Evolutionary conservation across 2,113 vertebrate genomes (phyloP), one percentile per base, ranked within the genome.

Genomic region (Pao palembangensis): DNA sequence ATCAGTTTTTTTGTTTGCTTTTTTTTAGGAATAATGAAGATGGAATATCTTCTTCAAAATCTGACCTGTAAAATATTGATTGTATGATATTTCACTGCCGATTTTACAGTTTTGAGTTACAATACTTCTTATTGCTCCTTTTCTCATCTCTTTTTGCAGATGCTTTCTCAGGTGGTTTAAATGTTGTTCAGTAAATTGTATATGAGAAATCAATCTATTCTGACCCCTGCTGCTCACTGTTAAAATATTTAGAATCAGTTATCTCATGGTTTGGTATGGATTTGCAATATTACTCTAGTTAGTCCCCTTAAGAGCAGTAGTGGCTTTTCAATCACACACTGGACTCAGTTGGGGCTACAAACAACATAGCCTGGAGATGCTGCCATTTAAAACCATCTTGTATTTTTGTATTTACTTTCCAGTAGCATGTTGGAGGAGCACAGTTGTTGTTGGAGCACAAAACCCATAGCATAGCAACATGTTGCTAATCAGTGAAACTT

Each of bases 161-260:
- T 38, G 61, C 58, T 57, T 19, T 48, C 47, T 43, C 21, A 31
- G 13, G 47, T 18, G 6, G 13, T 69, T 64, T 67, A 60, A 49
- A 69, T 69, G 74, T 74, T 62, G 16, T 75, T 70, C 71, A 58
- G 61, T 59, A 70, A 73, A 78, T 69, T 75, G 71, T 83, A 64
- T 76, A 38, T 31, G 71, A 64, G 63, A 81, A 83, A 86, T 86
- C 71, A 59, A 87, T 87, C 70, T 65, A 66, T 73, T 70, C 23
- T 74, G 78, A 83, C 81, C 79, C 56, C 58, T 38, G 5, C 34
- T 49, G 70, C 73, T 79, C 42, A 5, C 55, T 57, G 79, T 71
- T 67, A 68, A 73, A 76, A 86, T 85, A 84, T 84, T 68, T 82
- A 70, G 75, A 87, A 83, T 87, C 76, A 80, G 77, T 86, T 82